Evolutionary conservation across 2,888 invertebrate species (phyloP), one percentile per base, ranked within the genome.

Genomic region (Camponotus fellah): DNA sequence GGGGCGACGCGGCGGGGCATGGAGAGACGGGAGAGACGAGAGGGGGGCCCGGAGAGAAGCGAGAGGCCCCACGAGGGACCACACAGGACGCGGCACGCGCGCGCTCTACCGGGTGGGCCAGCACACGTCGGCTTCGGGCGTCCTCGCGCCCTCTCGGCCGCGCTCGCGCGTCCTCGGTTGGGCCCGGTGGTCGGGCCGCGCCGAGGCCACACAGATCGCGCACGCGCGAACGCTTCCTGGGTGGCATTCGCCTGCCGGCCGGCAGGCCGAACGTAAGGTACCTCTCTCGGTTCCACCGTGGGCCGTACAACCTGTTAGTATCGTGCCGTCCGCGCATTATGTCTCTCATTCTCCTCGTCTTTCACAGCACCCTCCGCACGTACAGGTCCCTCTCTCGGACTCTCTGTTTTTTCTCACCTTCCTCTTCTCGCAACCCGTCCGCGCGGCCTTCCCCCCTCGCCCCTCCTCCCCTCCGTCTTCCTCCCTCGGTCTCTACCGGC

Each of bases 11-110:
- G 81, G 60, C 14, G 66, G 72, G 32, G 64, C 76, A n/a, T 2
- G 84, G 71, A n/a, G n/a, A n/a, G 85, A 82, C 69, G 65, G n/a
- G n/a, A 83, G 21, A 77, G 79, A 65, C 32, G 64, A 65, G 64
- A n/a, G 64, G 75, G 6, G n/a, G 3, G 49, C 0, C 8, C n/a
- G 8, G 49, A 43, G 65, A 58, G 43, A 76, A 85, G 87, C 81
- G 79, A 85, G 84, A 83, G 76, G 80, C 81, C 81, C 87, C 83
- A 77, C 43, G n/a, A 71, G 82, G 95, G 97, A 97, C 97, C 97
- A 97, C 97, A 97, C 97, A 96, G 96, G 95, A 96, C 94, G 97
- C 96, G 97, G 97, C 97, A 97, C 97, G 97, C 97, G 97, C 96
- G 96, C 95, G 95, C 95, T 96, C 96, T 96, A 94, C 94, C 94